phyloP scores from a whole-genome alignment of 2,888 invertebrate species.

The Tholera decimalis region DNA sequence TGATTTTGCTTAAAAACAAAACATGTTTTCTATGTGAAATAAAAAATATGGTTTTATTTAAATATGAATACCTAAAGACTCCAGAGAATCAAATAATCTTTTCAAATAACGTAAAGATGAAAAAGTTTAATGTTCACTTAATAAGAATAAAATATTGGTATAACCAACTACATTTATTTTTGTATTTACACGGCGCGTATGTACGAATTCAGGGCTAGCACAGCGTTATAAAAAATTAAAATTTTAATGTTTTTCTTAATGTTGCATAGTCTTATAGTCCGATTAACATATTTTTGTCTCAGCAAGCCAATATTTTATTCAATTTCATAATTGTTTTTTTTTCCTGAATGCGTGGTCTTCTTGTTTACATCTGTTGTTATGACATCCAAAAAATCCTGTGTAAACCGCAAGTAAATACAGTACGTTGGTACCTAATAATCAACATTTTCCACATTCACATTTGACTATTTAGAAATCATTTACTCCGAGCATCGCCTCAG shows the following conservation, averaged over 20 bases:
- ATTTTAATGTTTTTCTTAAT: neutral
- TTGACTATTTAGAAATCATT: conserved; percentile 22
- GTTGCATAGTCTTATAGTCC: neutral
- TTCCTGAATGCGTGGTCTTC: too few species aligned
- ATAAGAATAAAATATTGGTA: conserved; percentile 42
- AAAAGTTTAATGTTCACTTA: conserved; percentile 33
- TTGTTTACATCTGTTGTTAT: neutral
- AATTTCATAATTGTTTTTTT: too few species aligned
- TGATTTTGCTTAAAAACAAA: neutral
- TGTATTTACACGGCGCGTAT: conserved; percentile 46
- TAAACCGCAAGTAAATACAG: neutral
- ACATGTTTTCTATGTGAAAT: conserved; percentile 12
- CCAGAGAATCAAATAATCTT: conserved; percentile 37
- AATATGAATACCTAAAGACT: conserved; percentile 36
- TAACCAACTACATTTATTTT: conserved; percentile 35
- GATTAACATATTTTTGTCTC: fast-evolving
- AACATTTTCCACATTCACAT: neutral
- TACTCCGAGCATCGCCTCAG: neutral
- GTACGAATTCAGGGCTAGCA: conserved; percentile 49
- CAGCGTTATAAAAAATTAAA: neutral
- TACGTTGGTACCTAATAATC: too few species aligned
- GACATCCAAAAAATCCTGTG: neutral
- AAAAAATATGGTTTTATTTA: conserved; percentile 6
- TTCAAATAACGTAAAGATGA: conserved; percentile 26
- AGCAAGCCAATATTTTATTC: too few species aligned